Conservation (phyloP, 2,797 vertebrate genomes). For the Muraenolepis orangiensis region DNA sequence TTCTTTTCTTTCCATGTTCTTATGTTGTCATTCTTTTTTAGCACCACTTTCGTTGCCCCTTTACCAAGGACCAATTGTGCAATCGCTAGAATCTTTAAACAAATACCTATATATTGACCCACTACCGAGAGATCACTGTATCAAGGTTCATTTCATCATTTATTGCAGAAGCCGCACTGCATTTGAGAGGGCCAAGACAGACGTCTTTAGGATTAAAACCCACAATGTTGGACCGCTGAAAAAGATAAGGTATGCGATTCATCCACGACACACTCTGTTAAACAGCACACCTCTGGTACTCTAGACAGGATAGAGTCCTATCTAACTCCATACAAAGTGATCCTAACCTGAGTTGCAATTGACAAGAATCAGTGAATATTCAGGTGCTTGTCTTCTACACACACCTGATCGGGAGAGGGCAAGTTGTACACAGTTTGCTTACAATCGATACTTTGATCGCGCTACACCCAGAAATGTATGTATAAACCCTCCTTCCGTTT, state of each 20-base stretch:
- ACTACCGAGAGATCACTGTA: background rate
- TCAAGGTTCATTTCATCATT: conserved; percentile 18
- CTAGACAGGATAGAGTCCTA: too few species aligned
- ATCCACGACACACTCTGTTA: background rate
- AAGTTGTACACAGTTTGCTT: too few species aligned
- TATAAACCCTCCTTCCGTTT: too few species aligned
- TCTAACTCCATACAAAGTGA: too few species aligned
- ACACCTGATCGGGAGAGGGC: too few species aligned
- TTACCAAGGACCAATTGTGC: background rate
- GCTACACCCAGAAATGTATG: too few species aligned
- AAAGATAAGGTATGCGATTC: conserved; percentile 83
- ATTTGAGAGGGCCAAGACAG: conserved; percentile 88
- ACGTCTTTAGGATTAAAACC: conserved; percentile 93
- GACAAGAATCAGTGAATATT: too few species aligned
- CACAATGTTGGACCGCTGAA: conserved; percentile 89
- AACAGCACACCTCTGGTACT: background rate
- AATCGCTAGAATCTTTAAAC: background rate
- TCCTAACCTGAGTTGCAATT: too few species aligned
- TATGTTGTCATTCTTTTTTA: background rate
- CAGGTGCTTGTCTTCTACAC: too few species aligned
- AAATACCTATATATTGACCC: background rate
- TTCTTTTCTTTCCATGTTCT: background rate
- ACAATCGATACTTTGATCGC: too few species aligned
- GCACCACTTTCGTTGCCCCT: background rate
- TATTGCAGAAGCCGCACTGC: conserved; percentile 90